phyloP scores from a whole-genome alignment of 2,888 invertebrate species.

The Acrobasis suavella region DNA sequence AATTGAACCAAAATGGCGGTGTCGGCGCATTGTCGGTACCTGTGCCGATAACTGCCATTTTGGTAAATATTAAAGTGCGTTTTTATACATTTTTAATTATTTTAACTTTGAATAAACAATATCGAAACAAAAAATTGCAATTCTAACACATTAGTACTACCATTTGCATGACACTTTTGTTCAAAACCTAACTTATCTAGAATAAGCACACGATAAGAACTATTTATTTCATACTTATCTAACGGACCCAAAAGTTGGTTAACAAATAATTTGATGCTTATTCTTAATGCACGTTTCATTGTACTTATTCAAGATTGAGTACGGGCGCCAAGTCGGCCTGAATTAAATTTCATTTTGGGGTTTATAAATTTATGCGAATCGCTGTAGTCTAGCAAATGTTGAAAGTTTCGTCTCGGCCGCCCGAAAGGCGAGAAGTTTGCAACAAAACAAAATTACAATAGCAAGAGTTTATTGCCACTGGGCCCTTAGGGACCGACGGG shows the following conservation, averaged over 20 bases:
- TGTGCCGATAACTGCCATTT: too few relatives aligned
- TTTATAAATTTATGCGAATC: constrained; percentile 64
- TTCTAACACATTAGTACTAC: too few relatives aligned
- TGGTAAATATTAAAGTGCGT: too few relatives aligned
- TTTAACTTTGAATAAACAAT: too few relatives aligned
- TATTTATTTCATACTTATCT: not conserved
- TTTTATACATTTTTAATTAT: too few relatives aligned
- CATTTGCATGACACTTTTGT: too few relatives aligned
- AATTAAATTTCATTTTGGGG: constrained; percentile 65
- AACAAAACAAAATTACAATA: constrained; percentile 70
- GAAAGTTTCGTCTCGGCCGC: constrained; percentile 57
- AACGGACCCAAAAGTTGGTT: constrained; percentile 2
- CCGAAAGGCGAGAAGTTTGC: constrained; percentile 57
- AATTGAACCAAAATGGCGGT: too few relatives aligned
- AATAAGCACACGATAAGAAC: not conserved
- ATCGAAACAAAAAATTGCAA: too few relatives aligned
- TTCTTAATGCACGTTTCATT: constrained; percentile 29
- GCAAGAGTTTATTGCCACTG: constrained; percentile 56
- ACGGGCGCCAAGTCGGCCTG: constrained; percentile 45
- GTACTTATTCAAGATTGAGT: constrained; percentile 37
- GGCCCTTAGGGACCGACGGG: constrained; percentile 38
- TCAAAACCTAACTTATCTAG: not conserved
- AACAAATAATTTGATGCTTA: constrained; percentile 17
- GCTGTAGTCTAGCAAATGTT: constrained; percentile 59
- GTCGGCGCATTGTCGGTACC: too few relatives aligned